phyloP scores from a whole-genome alignment of 2,113 vertebrate species.

The Xiphorhynchus elegans region DNA sequence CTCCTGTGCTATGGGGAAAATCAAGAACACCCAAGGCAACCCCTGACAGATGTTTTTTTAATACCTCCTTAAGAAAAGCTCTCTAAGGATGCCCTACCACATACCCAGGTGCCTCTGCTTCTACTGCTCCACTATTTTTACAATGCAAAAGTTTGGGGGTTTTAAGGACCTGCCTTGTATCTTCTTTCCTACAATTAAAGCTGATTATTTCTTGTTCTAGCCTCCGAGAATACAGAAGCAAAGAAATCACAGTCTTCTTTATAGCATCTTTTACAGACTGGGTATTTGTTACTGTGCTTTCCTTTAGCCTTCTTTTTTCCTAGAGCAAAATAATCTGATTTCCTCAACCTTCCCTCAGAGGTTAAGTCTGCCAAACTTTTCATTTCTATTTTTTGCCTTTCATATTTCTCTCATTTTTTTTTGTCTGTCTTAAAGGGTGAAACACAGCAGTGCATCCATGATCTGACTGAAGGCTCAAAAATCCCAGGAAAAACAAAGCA shows the following conservation, averaged over 20 bases:
- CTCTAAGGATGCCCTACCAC: not conserved
- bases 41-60: not conserved
- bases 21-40: not conserved
- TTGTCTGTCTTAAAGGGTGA: not conserved
- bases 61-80: not conserved
- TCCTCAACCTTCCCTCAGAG: not conserved
- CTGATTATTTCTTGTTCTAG: not conserved
- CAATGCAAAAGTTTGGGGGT: not conserved
- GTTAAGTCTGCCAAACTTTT: not conserved
- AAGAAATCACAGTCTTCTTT: not conserved
- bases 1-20: not conserved
- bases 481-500: not conserved
- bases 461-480: not conserved
- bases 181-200: constrained; percentile 1
- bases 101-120: not conserved
- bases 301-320: not conserved
- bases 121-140: not conserved
- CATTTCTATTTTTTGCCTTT: not conserved
- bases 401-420: not conserved
- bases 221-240: not conserved
- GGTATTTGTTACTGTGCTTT: not conserved
- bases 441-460: not conserved
- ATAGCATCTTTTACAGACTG: not conserved
- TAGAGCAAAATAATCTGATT: not conserved
- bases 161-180: not conserved